Base-by-base conservation (phyloP, 2,797 vertebrate species). In the Aldrovandia affinis region DNA sequence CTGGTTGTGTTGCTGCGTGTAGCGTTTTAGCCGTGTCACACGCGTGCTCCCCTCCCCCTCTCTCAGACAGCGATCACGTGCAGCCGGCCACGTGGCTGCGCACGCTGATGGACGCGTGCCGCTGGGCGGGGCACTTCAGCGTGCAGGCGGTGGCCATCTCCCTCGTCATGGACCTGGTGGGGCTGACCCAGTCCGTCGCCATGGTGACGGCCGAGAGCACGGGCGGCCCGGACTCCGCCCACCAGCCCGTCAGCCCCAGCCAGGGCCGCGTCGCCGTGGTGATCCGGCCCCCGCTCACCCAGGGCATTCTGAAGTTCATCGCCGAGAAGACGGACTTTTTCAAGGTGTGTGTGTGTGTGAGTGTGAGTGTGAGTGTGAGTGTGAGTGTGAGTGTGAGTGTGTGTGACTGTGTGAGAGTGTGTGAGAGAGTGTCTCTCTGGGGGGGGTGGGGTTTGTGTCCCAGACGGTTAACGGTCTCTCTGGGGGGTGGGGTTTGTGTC, bases 191-290 rank as follows among this genome's bases (percentile, higher is more conserved):
- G 44, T 99, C 98, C 0, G 96, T 99, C 57, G 97, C 98, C 85
- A 91, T 98, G 89, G 98, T 99, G 85, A 93, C 97, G 0, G 97
- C 97, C 63, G 98, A 99, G 91, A 97, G 95, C 25, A 90, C 95
- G 84, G 92, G 93, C 84, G 94, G 90, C 82, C 87, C 96, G 2
- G 97, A 99, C 85, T 87, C 96, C 7, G 54, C 93, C 44, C 98
- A 98, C 42, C 98, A 98, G 82, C 93, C 97, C 63, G 95, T 98
- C 91, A 99, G 98, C 90, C 98, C 98, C 80, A 99, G 97, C 92
- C 98, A 99, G 92, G 98, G 98, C 55, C 96, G 98, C 83, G 98
- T 99, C 55, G 96, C 98, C 18, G 98, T 99, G 0, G 96, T 99
- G 89, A 99, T 99, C 90, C 96, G 97, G 89, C 98, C 98, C 6